Percentiles rank a stretch among this genome's conserved stretches.
phyloP scores from a whole-genome alignment of 2,113 vertebrate species.

The Nipponia nippon region DNA sequence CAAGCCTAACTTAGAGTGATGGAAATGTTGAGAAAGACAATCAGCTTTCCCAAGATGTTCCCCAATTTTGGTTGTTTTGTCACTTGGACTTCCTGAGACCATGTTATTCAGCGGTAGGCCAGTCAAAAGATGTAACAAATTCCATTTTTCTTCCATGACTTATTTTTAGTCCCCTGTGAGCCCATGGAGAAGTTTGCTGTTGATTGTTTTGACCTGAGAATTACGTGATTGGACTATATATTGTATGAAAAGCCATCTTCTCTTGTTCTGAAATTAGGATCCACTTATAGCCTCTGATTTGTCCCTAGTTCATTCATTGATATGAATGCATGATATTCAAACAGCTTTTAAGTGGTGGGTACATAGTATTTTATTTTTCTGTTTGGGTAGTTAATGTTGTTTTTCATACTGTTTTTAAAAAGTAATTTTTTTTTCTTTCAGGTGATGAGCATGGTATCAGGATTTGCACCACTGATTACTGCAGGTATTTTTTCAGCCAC shows the following conservation, averaged over 20 bases:
- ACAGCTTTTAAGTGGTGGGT: background rate
- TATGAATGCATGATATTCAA: background rate
- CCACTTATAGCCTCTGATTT: background rate
- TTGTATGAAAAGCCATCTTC: background rate
- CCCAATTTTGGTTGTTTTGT: background rate
- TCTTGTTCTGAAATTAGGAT: background rate
- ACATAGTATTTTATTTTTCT: background rate
- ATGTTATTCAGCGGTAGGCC: background rate
- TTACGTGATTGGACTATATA: background rate
- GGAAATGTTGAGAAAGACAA: background rate
- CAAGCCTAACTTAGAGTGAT: background rate
- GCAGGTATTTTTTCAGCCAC: constrained; percentile 98
- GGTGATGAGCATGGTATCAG: constrained; percentile 95
- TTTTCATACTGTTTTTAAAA: background rate
- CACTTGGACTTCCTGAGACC: background rate
- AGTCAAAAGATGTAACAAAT: background rate
- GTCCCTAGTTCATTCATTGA: background rate
- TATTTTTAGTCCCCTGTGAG: background rate
- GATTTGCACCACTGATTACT: constrained; percentile 92
- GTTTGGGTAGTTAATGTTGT: background rate
- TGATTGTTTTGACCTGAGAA: background rate
- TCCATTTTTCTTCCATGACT: background rate
- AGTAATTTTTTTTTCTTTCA: constrained; percentile 10
- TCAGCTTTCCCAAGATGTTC: background rate
- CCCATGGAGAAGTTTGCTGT: rapidly evolving